A percentile compares a stretch with the other conserved stretches of the same genome.
These are phyloP conservation scores for Adelges cooleyi DNA, from an alignment of 1,140 invertebrate genomes.

Conservation along the genomic window DNA sequence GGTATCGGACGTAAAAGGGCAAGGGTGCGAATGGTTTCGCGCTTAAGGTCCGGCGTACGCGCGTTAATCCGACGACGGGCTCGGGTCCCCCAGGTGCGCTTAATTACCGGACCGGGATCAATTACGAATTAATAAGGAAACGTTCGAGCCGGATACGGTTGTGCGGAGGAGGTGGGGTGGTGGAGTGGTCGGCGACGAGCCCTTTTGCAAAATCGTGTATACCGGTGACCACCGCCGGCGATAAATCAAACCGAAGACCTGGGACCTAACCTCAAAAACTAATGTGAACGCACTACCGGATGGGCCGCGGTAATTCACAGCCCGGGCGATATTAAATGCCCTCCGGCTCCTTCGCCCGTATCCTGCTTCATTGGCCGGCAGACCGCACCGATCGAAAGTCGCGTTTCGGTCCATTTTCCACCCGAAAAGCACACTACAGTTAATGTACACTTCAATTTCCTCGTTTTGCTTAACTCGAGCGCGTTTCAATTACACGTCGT, in stretches of 20 bases:
- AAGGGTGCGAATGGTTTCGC: conserved; percentile 21
- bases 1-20: not conserved
- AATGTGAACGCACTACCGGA: conserved; percentile 7
- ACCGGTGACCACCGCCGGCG: conserved; percentile 21
- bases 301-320: not conserved
- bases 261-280: conserved; percentile 19
- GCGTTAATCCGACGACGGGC: conserved; percentile 18
- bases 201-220: conserved; percentile 17
- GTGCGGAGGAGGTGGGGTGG: not conserved
- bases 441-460: no score
- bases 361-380: not conserved
- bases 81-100: conserved; percentile 23
- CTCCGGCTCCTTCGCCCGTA: not conserved
- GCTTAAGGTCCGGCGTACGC: conserved; percentile 17
- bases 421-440: no score
- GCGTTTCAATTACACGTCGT: no score
- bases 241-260: conserved; percentile 23
- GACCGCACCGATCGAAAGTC: not conserved
- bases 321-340: conserved; percentile 15
- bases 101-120: conserved; percentile 28
- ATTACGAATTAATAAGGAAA: conserved; percentile 29
- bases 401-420: no score
- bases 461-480: no score
- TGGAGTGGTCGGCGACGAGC: not conserved
- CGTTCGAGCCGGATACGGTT: not conserved